A percentile compares a stretch with the other conserved stretches of the same genome.
These are phyloP conservation scores for Limnephilus lunatus DNA, from an alignment of 2,888 invertebrate genomes.

Conservation along the genomic window DNA sequence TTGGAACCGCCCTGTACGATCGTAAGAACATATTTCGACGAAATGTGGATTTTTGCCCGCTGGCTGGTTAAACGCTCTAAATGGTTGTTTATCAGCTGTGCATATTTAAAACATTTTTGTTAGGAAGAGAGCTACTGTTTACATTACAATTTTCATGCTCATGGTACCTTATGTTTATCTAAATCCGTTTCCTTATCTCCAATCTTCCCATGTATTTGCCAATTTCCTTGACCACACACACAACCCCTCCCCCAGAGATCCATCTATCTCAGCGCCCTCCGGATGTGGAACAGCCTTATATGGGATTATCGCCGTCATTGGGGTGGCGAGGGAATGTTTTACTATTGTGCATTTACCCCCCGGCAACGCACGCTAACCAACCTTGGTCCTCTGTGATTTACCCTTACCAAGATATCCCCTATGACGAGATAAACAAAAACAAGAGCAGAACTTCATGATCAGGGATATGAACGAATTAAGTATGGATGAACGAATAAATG, in stretches of 20 bases:
- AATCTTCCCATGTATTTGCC: neutral
- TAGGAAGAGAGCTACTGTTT: no score
- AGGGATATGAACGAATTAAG: neutral
- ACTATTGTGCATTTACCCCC: conserved; percentile 5
- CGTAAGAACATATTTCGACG: no score
- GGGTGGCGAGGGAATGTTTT: conserved; percentile 39
- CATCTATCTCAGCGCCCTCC: conserved; percentile 33
- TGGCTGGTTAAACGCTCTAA: no score
- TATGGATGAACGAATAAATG: neutral
- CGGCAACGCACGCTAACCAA: neutral
- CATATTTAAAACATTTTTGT: no score
- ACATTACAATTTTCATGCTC: neutral
- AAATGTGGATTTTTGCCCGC: no score
- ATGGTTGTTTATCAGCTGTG: accelerated
- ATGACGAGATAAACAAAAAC: conserved; percentile 4
- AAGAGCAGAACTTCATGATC: neutral
- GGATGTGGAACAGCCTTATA: conserved; percentile 47
- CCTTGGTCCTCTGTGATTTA: conserved; percentile 19
- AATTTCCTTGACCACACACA: conserved; percentile 7
- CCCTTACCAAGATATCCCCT: neutral
- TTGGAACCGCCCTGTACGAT: no score
- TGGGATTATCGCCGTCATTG: conserved; percentile 52
- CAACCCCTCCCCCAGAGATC: conserved; percentile 34
- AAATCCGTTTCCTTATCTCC: neutral
- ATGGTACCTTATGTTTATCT: neutral